Base-by-base conservation (phyloP, 1,140 invertebrate species). In the Zaprionus lachaisei region DNA sequence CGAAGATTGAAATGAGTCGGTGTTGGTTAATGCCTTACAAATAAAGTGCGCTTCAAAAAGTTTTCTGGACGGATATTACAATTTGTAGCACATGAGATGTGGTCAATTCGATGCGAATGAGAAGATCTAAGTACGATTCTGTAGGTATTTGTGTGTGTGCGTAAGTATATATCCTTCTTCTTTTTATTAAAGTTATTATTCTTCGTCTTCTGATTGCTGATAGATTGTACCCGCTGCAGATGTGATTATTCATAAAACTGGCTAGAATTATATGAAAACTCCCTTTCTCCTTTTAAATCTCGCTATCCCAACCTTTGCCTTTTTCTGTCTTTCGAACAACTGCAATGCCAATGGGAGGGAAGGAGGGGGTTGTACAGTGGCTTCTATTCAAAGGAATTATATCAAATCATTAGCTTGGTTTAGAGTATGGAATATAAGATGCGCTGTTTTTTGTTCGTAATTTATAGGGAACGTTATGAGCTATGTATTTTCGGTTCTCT, bases 21-120 rank as follows among this genome's bases (percentile, higher is more conserved):
- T 28, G 47, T 58, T 76, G 56, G 51, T 28, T 56, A 73, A 67
- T 34, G 37, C 17, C 63, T 55, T 65, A 72, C 24, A 72, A 72
- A 73, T 57, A 66, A 80, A 58, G 74, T 85, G 82, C 81, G 84
- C 84, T 89, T 90, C 84, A 89, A 89, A 87, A 79, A 81, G 84
- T 89, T 90, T 90, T 84, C 85, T 87, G 84, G 84, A 89, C 84
- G 84, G 84, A 89, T 89, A 84, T 89, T 89, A 89, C 84, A 87
- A 89, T 89, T 89, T 90, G 84, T 84, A 89, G 84, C 84, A 86
- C 83, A 79, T 82, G 55, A 69, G 55, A 74, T 73, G 65, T 68
- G 63, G 75, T 77, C 75, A 56, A 66, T 77, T 72, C 74, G 55
- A 75, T 75, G 68, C 41, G 60, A 62, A 63, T 69, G 37, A 57